phyloP scores from a whole-genome alignment of 2,888 invertebrate genomes.

The Orthosia incerta region DNA sequence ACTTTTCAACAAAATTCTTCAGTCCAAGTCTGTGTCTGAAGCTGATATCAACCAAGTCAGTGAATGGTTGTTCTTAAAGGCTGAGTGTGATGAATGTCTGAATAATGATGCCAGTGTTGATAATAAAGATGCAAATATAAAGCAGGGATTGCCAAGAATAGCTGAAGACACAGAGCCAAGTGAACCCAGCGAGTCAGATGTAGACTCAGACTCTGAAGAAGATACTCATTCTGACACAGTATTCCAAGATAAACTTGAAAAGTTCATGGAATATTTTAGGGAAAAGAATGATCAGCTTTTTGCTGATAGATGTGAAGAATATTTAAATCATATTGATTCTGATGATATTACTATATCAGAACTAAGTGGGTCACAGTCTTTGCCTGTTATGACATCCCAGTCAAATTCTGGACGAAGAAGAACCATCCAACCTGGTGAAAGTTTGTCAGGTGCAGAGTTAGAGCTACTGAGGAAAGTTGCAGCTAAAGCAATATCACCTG shows the following conservation, averaged over 20 bases:
- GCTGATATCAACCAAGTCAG: slow-evolving; percentile 94
- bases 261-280: slow-evolving; percentile 93
- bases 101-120: slow-evolving; percentile 89
- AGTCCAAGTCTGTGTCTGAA: slow-evolving; percentile 93
- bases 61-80: slow-evolving; percentile 96
- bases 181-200: slow-evolving; percentile 91
- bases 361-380: slow-evolving; percentile 88
- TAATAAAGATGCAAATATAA: slow-evolving; percentile 84
- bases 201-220: slow-evolving; percentile 91
- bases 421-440: slow-evolving; percentile 92
- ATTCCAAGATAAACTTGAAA: slow-evolving; percentile 93
- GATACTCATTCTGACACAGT: slow-evolving; percentile 92
- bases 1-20: slow-evolving; percentile 94
- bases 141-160: slow-evolving; percentile 88
- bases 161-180: slow-evolving; percentile 91
- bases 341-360: slow-evolving; percentile 90
- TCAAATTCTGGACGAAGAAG: slow-evolving; percentile 89
- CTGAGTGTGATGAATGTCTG: slow-evolving; percentile 96
- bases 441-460: slow-evolving; percentile 91
- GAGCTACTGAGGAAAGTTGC: slow-evolving; percentile 92
- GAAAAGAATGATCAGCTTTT: slow-evolving; percentile 93
- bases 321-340: slow-evolving; percentile 89
- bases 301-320: slow-evolving; percentile 91
- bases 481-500: slow-evolving; percentile 89
- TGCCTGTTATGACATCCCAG: slow-evolving; percentile 88